A percentile compares a stretch with the other conserved stretches of the same genome.
These are phyloP conservation scores for Helicoverpa assulta DNA, from an alignment of 2,888 invertebrate genomes.

Conservation along the genomic window DNA sequence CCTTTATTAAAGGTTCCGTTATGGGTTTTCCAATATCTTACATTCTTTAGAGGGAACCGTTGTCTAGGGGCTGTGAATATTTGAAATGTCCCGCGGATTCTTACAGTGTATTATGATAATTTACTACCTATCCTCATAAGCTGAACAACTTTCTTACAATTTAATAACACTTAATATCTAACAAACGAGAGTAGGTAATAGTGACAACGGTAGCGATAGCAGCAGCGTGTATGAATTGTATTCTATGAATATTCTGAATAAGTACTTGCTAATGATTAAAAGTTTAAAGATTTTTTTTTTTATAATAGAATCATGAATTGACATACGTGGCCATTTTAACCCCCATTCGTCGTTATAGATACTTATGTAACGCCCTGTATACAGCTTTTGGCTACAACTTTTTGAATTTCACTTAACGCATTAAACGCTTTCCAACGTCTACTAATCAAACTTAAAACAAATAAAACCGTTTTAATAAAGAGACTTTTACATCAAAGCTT, in stretches of 20 bases:
- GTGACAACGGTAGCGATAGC: no score
- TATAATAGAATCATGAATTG: no score
- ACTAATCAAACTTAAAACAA: constrained; percentile 26
- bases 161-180: no score
- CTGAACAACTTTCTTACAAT: constrained; percentile 29
- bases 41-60: constrained; percentile 77
- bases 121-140: constrained; percentile 48
- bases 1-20: constrained; percentile 77
- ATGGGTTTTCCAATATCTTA: constrained; percentile 77
- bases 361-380: no score
- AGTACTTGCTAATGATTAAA: no score
- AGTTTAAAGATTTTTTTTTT: no score
- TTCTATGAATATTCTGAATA: no score
- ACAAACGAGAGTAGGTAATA: no score
- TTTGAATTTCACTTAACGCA: neutral
- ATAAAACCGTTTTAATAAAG: constrained; percentile 46
- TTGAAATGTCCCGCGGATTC: constrained; percentile 71
- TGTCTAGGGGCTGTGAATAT: constrained; percentile 71
- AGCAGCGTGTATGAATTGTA: no score
- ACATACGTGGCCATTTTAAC: no score
- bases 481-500: constrained; percentile 18
- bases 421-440: constrained; percentile 5
- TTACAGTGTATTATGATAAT: constrained; percentile 68
- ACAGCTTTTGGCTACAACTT: no score
- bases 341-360: no score